phyloP scores from a whole-genome alignment of 2,797 vertebrate genomes.

The Miichthys miiuy region DNA sequence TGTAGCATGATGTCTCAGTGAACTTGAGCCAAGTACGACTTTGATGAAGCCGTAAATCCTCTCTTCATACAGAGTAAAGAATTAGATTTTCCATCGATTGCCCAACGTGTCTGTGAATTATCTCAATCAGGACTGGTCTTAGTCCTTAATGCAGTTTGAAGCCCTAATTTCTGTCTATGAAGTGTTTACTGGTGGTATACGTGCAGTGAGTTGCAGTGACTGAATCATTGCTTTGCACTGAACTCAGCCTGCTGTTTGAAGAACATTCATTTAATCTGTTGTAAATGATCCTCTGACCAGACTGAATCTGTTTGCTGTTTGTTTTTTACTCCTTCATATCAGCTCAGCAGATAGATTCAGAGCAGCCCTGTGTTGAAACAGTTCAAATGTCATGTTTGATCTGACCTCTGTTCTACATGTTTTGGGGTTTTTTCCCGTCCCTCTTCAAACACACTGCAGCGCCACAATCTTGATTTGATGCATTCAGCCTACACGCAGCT shows the following conservation, averaged over 20 bases:
- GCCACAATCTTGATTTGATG: background rate
- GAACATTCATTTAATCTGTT: background rate
- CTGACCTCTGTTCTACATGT: background rate
- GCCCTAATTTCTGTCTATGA: background rate
- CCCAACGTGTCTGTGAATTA: no score
- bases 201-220: no score
- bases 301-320: background rate
- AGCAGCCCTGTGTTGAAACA: background rate
- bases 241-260: background rate
- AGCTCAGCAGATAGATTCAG: background rate
- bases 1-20: background rate
- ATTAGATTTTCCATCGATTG: background rate
- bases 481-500: background rate
- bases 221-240: constrained; percentile 1
- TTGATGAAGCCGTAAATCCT: background rate
- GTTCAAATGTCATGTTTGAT: background rate
- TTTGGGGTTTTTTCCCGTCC: background rate
- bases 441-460: background rate
- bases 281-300: background rate
- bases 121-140: no score
- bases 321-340: background rate
- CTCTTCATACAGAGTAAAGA: background rate
- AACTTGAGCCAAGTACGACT: background rate
- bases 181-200: background rate
- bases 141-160: no score